Conservation (phyloP, 1,140 invertebrate species). For the Plodia interpunctella region DNA sequence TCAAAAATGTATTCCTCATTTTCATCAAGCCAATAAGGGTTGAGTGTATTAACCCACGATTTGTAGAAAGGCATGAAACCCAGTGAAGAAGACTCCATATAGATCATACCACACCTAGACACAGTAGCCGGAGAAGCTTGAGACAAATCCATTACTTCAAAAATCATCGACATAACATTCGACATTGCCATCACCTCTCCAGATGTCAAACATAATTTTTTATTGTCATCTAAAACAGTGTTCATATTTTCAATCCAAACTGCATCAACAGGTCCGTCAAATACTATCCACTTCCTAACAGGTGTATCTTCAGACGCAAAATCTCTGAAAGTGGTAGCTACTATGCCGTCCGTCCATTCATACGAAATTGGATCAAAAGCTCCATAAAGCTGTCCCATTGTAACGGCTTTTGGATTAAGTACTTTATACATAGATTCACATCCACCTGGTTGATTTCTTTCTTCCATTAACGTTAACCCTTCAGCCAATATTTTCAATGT, state of each 20-base stretch:
- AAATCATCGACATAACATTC: constrained; percentile 92
- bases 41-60: constrained; percentile 85
- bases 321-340: constrained; percentile 85
- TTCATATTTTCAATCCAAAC: constrained; percentile 98
- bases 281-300: constrained; percentile 90
- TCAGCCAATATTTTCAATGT: constrained; percentile 85
- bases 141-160: constrained; percentile 94
- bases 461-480: constrained; percentile 83
- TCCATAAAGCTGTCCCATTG: constrained; percentile 93
- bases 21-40: constrained; percentile 81
- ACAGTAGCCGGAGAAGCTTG: constrained; percentile 94
- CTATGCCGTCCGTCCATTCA: constrained; percentile 94
- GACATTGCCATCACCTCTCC: constrained; percentile 95
- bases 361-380: constrained; percentile 93
- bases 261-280: constrained; percentile 95
- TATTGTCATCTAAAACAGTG: constrained; percentile 95
- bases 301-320: constrained; percentile 82
- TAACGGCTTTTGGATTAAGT: constrained; percentile 95
- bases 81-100: constrained; percentile 88
- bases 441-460: constrained; percentile 77
- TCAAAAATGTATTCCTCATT: constrained; percentile 80
- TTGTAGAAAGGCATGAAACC: constrained; percentile 84
- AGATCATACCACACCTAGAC: constrained; percentile 97
- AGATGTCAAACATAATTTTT: constrained; percentile 91
- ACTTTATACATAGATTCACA: constrained; percentile 83